Evolutionary conservation across 2,888 invertebrate species (phyloP).

Genomic region (Hedya salicella): DNA sequence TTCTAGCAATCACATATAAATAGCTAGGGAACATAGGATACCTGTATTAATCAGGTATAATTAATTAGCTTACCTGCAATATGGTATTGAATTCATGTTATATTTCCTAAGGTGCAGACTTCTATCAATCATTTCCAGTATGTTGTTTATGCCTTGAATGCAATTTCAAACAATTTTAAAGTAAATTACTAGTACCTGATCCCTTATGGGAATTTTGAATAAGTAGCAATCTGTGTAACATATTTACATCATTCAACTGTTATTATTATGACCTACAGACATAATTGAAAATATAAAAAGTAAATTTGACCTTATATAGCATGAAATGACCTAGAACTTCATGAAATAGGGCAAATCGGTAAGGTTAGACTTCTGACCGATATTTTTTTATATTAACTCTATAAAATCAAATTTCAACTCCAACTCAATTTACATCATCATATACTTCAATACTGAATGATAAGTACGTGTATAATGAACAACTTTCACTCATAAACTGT

Average conservation of each 20-base stretch:
- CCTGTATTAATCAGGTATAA: not conserved
- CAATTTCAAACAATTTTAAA: not conserved
- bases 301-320: not conserved
- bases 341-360: conserved; percentile 11
- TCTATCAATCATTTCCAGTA: not conserved
- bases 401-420: not conserved
- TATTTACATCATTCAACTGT: not conserved
- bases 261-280: not conserved
- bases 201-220: not conserved
- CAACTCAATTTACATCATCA: not conserved
- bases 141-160: not conserved
- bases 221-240: not conserved
- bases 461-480: conserved; percentile 39
- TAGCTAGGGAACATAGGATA: too few species aligned
- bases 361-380: conserved; percentile 16
- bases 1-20: too few species aligned
- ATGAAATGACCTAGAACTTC: conserved; percentile 28
- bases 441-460: not conserved
- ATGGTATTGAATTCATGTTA: conserved; percentile 13
- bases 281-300: not conserved
- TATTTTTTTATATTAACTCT: not conserved
- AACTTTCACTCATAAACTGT: conserved; percentile 66
- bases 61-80: conserved; percentile 27
- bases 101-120: not conserved
- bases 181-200: too few species aligned